A percentile compares a stretch with the other conserved stretches of the same genome.
Evolutionary conservation across 2,113 vertebrate genomes (phyloP).

Genomic region (Sminthopsis crassicaudata): DNA sequence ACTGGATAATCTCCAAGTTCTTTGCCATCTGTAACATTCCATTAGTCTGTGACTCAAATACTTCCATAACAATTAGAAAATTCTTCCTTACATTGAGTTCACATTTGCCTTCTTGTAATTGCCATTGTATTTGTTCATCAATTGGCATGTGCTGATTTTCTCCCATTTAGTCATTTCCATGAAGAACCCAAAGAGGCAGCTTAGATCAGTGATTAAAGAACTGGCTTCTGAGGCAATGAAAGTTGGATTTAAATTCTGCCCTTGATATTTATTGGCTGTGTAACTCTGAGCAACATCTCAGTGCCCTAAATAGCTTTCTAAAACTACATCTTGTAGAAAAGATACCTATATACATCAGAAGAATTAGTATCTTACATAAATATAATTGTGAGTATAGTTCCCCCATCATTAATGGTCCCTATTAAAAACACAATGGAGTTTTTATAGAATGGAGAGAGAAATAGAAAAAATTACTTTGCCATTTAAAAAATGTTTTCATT

Average conservation of each 20-base stretch:
- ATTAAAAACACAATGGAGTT: background rate
- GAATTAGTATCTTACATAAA: background rate
- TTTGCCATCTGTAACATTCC: background rate
- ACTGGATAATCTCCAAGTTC: background rate
- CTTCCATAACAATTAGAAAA: background rate
- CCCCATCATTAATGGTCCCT: background rate
- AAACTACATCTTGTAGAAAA: background rate
- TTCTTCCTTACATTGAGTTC: background rate
- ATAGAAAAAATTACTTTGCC: background rate
- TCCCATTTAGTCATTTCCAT: background rate
- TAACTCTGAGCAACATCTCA: background rate
- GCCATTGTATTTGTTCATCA: background rate
- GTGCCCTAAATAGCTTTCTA: background rate
- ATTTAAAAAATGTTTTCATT: background rate
- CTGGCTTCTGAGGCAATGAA: background rate
- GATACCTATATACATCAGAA: background rate
- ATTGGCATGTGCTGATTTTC: background rate
- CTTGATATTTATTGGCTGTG: background rate
- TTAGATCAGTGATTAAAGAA: background rate
- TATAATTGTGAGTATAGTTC: background rate
- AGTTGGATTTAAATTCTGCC: background rate
- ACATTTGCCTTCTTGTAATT: background rate
- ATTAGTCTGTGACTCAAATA: background rate
- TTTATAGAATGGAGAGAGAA: background rate
- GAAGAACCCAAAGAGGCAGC: background rate